Evolutionary conservation across 2,113 vertebrate species (phyloP).

Genomic region (Chinchilla lanigera): DNA sequence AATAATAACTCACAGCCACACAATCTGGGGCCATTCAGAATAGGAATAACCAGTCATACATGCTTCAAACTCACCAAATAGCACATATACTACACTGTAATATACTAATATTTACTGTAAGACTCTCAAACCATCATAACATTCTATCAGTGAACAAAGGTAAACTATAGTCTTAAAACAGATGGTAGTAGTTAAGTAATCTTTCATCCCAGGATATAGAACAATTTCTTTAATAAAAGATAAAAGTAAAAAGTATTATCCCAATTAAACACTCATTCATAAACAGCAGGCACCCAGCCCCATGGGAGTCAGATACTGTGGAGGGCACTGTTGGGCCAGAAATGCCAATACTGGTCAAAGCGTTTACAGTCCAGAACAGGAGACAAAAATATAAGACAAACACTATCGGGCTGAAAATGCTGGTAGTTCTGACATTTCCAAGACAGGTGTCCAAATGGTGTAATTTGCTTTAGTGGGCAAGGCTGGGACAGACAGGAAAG

Average conservation of each 20-base stretch:
- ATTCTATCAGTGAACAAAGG: not conserved
- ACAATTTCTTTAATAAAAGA: slow-evolving; percentile 24
- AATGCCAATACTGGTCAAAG: not conserved
- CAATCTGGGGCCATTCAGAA: not conserved
- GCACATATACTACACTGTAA: not conserved
- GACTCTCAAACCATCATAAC: not conserved
- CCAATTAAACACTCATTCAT: not conserved
- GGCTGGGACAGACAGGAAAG: not conserved
- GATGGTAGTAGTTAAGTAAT: not conserved
- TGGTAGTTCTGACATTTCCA: not conserved
- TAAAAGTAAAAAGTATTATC: not conserved
- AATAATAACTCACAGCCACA: not conserved
- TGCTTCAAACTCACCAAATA: not conserved
- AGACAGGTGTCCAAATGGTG: not conserved
- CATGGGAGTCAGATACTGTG: not conserved
- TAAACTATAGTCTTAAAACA: slow-evolving; percentile 9
- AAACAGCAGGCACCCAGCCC: not conserved
- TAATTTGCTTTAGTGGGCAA: not conserved
- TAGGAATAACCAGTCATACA: not conserved
- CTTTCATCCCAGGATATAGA: not conserved
- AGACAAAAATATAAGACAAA: not conserved
- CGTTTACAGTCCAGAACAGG: not conserved
- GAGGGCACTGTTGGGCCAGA: not conserved
- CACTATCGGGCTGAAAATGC: not conserved
- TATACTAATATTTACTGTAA: not conserved